phyloP scores from a whole-genome alignment of 2,113 vertebrate genomes.

The Entomyzon cyanotis region DNA sequence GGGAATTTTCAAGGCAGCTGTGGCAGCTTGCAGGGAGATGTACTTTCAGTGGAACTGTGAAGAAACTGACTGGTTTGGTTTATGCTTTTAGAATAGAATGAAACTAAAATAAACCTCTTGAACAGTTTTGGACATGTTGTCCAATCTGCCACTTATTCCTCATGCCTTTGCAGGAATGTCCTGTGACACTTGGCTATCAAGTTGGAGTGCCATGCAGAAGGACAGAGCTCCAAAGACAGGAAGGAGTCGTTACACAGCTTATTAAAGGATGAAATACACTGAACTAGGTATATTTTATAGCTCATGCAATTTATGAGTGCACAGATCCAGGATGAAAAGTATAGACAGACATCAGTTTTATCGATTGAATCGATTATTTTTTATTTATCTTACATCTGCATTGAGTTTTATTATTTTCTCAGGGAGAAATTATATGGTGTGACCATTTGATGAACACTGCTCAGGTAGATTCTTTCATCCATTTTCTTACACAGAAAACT shows the following conservation, averaged over 20 bases:
- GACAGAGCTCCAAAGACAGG: neutral
- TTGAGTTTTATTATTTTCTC: neutral
- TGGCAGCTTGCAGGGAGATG: neutral
- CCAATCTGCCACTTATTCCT: neutral
- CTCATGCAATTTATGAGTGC: neutral
- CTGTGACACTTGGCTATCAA: neutral
- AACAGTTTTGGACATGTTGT: neutral
- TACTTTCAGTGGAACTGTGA: neutral
- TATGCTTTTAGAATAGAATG: neutral
- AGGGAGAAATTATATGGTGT: neutral
- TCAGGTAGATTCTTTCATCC: neutral
- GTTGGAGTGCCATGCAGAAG: neutral
- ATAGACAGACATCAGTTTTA: neutral
- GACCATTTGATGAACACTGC: neutral
- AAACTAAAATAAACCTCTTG: neutral
- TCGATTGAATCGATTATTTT: neutral
- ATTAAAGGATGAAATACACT: neutral
- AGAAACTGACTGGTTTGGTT: neutral
- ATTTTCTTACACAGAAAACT: neutral
- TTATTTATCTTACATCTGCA: neutral
- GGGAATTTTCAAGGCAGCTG: neutral
- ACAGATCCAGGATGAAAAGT: neutral
- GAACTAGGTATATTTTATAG: neutral
- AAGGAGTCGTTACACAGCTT: neutral
- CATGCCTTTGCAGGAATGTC: neutral